Evolutionary conservation across 2,113 vertebrate genomes (phyloP).

Genomic region (Oxygymnocypris stewartii): DNA sequence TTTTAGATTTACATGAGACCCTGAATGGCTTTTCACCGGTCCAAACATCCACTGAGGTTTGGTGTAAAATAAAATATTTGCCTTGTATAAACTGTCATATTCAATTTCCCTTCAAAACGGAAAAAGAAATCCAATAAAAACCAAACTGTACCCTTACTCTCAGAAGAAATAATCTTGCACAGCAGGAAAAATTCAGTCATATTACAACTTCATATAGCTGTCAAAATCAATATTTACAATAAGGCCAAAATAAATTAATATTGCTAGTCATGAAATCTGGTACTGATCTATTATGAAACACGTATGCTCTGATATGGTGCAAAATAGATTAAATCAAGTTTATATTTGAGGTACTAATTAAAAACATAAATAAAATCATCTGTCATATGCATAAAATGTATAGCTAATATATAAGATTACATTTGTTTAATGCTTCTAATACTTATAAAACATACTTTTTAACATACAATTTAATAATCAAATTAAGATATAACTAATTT

Average conservation of each 20-base stretch:
- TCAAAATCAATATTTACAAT: constrained; percentile 11
- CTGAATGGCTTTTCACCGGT: not conserved
- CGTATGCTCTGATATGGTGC: not conserved
- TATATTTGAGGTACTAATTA: not conserved
- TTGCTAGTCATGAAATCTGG: constrained; percentile 5
- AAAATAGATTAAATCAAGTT: not conserved
- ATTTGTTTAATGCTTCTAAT: not conserved
- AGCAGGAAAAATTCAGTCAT: not conserved
- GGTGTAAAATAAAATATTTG: constrained; percentile 1
- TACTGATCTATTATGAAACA: not conserved
- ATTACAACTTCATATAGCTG: constrained; percentile 9
- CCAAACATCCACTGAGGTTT: not conserved
- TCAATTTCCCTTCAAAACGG: constrained; percentile 1
- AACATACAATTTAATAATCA: not conserved
- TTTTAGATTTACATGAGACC: not conserved
- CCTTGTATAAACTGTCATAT: not conserved
- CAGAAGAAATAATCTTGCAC: not conserved
- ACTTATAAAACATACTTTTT: not conserved
- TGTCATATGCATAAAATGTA: not conserved
- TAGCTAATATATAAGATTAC: not conserved
- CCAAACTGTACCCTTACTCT: not conserved
- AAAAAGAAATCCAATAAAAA: constrained; percentile 22
- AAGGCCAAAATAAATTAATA: not conserved
- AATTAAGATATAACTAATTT: not conserved
- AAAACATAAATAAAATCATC: not conserved